phyloP scores from a whole-genome alignment of 2,888 invertebrate genomes.

The Caprella mutica region DNA sequence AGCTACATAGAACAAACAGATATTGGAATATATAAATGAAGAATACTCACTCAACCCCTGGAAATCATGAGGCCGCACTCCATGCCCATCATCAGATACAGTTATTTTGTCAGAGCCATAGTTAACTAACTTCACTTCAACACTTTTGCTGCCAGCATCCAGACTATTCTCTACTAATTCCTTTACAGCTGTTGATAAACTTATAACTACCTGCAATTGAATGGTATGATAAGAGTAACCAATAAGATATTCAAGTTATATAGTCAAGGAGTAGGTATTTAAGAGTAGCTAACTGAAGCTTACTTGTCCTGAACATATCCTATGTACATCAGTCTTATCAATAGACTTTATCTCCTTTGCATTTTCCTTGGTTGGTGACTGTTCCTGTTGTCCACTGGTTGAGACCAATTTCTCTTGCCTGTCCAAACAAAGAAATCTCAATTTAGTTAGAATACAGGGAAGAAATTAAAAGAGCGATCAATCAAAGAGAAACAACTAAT shows the following conservation, averaged over 20 bases:
- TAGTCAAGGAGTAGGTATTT: background rate
- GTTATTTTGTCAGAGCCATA: constrained; percentile 78
- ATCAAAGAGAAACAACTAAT: too few species aligned
- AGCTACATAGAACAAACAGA: too few species aligned
- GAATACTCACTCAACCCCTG: constrained; percentile 68
- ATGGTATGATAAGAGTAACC: background rate
- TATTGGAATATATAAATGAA: too few species aligned
- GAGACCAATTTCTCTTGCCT: too few species aligned
- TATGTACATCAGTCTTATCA: constrained; percentile 60
- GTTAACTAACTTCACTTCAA: constrained; percentile 76
- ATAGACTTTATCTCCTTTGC: constrained; percentile 46
- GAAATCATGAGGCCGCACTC: constrained; percentile 74
- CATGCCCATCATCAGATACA: constrained; percentile 86
- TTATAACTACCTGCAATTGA: constrained; percentile 61
- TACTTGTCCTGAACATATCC: constrained; percentile 83
- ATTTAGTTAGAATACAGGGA: too few species aligned
- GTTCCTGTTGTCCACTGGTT: too few species aligned
- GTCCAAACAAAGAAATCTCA: too few species aligned
- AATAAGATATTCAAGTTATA: background rate
- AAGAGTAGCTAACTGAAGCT: constrained; percentile 33
- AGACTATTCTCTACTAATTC: constrained; percentile 92
- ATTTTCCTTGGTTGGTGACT: constrained; percentile 8
- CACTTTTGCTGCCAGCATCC: constrained; percentile 79
- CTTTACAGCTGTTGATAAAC: constrained; percentile 80
- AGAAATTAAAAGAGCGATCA: too few species aligned